A percentile compares a stretch with the other conserved stretches of the same genome.
phyloP scores from a whole-genome alignment of 2,797 vertebrate genomes.

The Danio jaintianensis region DNA sequence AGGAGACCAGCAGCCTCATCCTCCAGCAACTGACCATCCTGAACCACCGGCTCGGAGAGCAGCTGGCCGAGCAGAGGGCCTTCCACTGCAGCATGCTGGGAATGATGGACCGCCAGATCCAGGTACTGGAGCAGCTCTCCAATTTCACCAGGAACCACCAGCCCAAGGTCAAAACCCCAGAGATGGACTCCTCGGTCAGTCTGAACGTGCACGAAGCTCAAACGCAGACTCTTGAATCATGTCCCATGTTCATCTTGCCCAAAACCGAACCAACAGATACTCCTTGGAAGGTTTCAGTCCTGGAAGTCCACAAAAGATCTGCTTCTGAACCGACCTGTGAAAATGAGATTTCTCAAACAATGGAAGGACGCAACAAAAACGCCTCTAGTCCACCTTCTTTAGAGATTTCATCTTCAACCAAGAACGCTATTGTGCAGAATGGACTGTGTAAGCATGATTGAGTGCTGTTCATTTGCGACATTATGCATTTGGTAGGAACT shows the following conservation, averaged over 20 bases:
- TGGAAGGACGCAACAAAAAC: conserved; percentile 39
- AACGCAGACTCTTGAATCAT: conserved; percentile 46
- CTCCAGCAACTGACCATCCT: conserved; percentile 67
- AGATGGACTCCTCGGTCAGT: conserved; percentile 53
- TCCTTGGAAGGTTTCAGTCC: conserved; percentile 58
- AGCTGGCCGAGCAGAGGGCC: conserved; percentile 66
- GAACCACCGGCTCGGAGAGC: conserved; percentile 67
- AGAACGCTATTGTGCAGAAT: conserved; percentile 52
- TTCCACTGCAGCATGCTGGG: conserved; percentile 70
- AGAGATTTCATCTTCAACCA: conserved; percentile 55
- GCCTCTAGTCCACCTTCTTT: conserved; percentile 34
- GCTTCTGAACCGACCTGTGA: conserved; percentile 19
- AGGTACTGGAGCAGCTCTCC: conserved; percentile 67
- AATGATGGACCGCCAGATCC: conserved; percentile 67
- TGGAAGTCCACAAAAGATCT: conserved; percentile 56
- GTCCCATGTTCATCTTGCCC: conserved; percentile 46
- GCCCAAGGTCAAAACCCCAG: conserved; percentile 31
- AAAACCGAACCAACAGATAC: conserved; percentile 45
- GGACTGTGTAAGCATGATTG: conserved; percentile 59
- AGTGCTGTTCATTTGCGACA: conserved; percentile 24
- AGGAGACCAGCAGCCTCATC: conserved; percentile 63
- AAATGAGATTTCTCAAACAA: conserved; percentile 32
- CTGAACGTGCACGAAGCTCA: conserved; percentile 57
- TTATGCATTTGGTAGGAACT: not conserved
- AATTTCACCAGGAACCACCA: conserved; percentile 54